A percentile compares a stretch with the other conserved stretches of the same genome.
Evolutionary conservation across 2,797 vertebrate species (phyloP).

Genomic region (Anguilla obscura): DNA sequence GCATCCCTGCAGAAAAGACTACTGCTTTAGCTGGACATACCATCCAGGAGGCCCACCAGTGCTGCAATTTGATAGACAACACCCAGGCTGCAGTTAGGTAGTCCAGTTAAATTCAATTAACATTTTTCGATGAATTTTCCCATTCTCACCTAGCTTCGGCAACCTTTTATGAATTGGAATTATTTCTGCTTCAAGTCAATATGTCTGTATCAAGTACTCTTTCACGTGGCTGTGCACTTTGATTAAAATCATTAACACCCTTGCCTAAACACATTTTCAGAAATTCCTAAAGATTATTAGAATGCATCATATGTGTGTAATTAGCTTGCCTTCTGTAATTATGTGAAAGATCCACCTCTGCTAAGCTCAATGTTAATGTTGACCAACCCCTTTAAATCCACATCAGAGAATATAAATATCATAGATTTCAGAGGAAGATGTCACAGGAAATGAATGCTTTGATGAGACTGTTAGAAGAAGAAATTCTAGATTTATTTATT

Average conservation of each 20-base stretch:
- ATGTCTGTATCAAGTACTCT: neutral
- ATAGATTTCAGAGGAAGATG: neutral
- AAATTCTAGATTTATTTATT: too few species aligned
- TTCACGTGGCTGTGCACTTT: constrained; percentile 17
- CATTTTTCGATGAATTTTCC: too few species aligned
- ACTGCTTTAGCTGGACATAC: too few species aligned
- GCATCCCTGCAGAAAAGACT: too few species aligned
- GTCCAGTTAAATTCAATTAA: neutral
- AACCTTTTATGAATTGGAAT: neutral
- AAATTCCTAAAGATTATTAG: neutral
- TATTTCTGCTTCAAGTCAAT: neutral
- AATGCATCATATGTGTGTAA: neutral
- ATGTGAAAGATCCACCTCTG: neutral
- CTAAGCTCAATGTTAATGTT: neutral
- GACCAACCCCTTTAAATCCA: too few species aligned
- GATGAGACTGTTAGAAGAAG: neutral
- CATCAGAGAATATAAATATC: neutral
- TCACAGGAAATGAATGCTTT: neutral
- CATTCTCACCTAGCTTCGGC: neutral
- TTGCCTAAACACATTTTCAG: neutral
- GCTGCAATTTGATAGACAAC: neutral
- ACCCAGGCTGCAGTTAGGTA: neutral
- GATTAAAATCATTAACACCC: constrained; percentile 3
- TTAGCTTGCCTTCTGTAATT: neutral
- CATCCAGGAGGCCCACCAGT: too few species aligned